Evolutionary conservation across 1,140 invertebrate species (phyloP).

Genomic region (Zaprionus tsacasi): DNA sequence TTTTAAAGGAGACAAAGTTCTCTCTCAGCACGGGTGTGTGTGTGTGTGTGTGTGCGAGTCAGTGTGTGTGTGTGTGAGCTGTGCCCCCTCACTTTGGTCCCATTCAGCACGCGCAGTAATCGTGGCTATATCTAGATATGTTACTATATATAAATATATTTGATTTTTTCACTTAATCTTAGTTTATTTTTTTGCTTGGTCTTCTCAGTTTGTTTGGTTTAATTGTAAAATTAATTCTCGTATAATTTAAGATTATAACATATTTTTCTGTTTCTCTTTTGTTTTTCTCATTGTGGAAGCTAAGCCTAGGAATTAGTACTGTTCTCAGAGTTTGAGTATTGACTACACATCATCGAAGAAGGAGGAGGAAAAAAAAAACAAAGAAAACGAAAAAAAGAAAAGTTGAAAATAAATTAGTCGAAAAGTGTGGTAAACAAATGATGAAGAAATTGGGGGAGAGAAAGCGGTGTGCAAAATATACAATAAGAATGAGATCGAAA

Average conservation of each 20-base stretch:
- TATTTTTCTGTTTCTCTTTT: constrained; percentile 28
- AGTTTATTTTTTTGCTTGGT: constrained; percentile 12
- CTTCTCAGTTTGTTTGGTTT: constrained; percentile 15
- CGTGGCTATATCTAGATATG: neutral
- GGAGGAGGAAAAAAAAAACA: constrained; percentile 39
- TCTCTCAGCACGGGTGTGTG: neutral
- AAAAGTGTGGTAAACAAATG: constrained; percentile 50
- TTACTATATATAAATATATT: neutral
- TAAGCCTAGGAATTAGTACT: constrained; percentile 77
- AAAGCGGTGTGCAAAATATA: constrained; percentile 29
- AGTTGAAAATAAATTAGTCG: constrained; percentile 70
- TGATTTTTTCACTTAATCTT: constrained; percentile 4
- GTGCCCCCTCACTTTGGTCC: neutral
- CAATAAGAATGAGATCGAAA: constrained; percentile 9
- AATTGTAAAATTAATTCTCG: constrained; percentile 32
- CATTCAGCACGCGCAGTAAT: too few relatives aligned
- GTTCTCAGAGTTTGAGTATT: constrained; percentile 81
- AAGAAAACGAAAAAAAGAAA: constrained; percentile 67
- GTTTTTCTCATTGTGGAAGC: constrained; percentile 13
- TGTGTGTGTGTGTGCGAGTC: too few relatives aligned
- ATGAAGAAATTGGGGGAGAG: constrained; percentile 8
- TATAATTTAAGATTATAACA: neutral
- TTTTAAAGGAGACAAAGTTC: constrained; percentile 7
- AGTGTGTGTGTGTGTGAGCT: too few relatives aligned
- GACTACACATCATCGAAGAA: constrained; percentile 59